Percentiles rank a stretch among this genome's conserved stretches.
These are phyloP conservation scores for Dicerorhinus sumatrensis DNA, from an alignment of 2,113 vertebrate genomes.

Conservation along the genomic window DNA sequence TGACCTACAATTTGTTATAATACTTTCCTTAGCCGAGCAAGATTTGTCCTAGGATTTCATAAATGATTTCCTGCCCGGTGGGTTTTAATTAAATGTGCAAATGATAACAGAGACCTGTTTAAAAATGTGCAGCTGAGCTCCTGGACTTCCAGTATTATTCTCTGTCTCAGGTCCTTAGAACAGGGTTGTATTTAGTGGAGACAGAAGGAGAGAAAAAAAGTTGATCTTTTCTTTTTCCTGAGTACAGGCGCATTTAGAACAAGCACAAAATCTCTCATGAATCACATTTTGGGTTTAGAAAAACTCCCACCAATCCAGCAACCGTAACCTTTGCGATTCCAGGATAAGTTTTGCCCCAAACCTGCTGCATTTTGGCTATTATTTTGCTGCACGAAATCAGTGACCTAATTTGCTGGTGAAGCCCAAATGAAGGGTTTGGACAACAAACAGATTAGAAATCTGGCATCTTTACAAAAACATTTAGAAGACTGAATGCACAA, in stretches of 20 bases:
- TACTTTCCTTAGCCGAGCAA: not conserved
- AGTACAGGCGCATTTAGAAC: not conserved
- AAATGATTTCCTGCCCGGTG: not conserved
- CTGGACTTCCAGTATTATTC: not conserved
- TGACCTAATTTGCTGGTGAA: constrained; percentile 71
- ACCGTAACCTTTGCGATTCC: not conserved
- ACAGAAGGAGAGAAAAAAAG: not conserved
- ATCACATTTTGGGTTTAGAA: not conserved
- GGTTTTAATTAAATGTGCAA: constrained; percentile 32
- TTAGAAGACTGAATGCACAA: constrained; percentile 34
- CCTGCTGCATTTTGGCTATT: constrained; percentile 29
- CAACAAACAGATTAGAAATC: constrained; percentile 71
- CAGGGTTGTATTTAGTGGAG: not conserved
- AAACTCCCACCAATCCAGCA: not conserved
- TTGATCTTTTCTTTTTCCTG: not conserved
- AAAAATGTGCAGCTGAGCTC: not conserved
- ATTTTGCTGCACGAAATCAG: constrained; percentile 34
- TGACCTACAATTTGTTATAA: not conserved
- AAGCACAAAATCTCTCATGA: not conserved
- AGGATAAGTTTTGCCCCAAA: not conserved
- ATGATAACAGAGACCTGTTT: not conserved
- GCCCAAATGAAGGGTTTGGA: constrained; percentile 69
- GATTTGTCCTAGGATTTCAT: constrained; percentile 41
- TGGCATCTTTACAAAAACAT: constrained; percentile 69
- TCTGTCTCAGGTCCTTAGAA: not conserved